These are phyloP conservation scores for Microcebus tavaratra DNA, from an alignment of 2,113 vertebrate species.

Conservation along the genomic window DNA sequence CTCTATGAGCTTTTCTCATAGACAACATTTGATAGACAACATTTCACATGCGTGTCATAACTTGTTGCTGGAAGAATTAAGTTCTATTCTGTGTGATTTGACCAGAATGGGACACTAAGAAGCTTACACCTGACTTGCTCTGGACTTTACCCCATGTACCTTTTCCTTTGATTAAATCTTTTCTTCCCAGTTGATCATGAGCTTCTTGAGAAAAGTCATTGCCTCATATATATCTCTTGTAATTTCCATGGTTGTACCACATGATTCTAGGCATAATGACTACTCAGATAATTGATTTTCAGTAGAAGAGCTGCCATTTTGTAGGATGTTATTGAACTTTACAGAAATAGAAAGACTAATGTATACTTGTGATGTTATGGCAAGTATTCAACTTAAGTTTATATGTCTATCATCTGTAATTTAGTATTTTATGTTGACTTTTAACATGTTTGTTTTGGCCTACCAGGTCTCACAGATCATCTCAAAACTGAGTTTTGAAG, in stretches of 20 bases:
- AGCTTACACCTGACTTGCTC: neutral
- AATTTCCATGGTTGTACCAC: neutral
- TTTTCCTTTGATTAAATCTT: neutral
- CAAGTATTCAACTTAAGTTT: neutral
- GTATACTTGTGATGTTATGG: neutral
- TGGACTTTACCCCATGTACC: neutral
- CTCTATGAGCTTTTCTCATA: neutral
- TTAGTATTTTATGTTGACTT: constrained; percentile 2
- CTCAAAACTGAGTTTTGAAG: neutral
- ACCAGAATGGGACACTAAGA: neutral
- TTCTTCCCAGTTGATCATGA: neutral
- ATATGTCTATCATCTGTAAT: neutral
- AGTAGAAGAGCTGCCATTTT: neutral
- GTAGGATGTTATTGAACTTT: neutral
- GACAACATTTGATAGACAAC: neutral
- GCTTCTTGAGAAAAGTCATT: neutral
- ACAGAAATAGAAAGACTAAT: neutral
- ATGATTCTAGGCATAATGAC: neutral
- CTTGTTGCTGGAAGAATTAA: neutral
- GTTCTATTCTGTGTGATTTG: neutral
- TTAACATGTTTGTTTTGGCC: neutral
- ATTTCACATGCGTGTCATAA: neutral
- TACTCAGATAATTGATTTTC: neutral
- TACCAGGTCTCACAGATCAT: neutral
- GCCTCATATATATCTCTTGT: neutral